These are phyloP conservation scores for Leucoma salicis DNA, from an alignment of 2,888 invertebrate genomes.

Conservation along the genomic window DNA sequence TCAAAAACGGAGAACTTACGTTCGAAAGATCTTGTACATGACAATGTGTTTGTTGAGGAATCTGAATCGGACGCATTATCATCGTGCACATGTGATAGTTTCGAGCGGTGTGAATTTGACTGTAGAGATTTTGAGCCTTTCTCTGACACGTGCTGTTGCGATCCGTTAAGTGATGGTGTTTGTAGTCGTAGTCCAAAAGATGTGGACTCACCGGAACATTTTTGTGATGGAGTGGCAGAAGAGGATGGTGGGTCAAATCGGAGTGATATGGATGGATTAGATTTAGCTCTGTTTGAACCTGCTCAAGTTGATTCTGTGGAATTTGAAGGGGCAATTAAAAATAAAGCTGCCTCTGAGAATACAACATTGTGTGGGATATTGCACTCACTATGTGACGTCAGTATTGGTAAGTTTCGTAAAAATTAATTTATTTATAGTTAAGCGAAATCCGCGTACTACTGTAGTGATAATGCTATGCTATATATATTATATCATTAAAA, in stretches of 20 bases:
- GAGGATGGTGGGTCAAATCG: slow-evolving; percentile 71
- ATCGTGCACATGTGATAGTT: slow-evolving; percentile 80
- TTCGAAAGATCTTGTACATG: slow-evolving; percentile 51
- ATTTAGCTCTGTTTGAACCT: slow-evolving; percentile 85
- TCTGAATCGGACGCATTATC: slow-evolving; percentile 78
- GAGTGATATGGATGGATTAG: slow-evolving; percentile 86
- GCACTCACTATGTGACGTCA: slow-evolving; percentile 57
- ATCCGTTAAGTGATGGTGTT: slow-evolving; percentile 73
- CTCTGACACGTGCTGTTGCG: slow-evolving; percentile 84
- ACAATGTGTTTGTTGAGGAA: slow-evolving; percentile 62
- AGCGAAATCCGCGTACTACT: slow-evolving; percentile 38
- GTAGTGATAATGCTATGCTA: too few relatives aligned
- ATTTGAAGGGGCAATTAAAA: slow-evolving; percentile 39
- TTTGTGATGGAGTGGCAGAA: slow-evolving; percentile 62
- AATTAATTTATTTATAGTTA: slow-evolving; percentile 47
- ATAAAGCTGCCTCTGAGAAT: slow-evolving; percentile 43
- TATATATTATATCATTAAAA: too few relatives aligned
- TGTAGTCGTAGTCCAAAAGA: slow-evolving; percentile 77
- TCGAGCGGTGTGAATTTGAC: slow-evolving; percentile 81
- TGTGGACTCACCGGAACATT: slow-evolving; percentile 74
- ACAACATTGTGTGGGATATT: slow-evolving; percentile 67
- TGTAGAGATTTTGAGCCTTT: slow-evolving; percentile 82
- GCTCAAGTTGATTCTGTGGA: slow-evolving; percentile 65
- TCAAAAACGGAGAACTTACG: slow-evolving; percentile 53
- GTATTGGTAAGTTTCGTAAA: slow-evolving; percentile 59